Conservation (phyloP, 2,888 invertebrate species). For the Sceliomorpha sp. region DNA sequence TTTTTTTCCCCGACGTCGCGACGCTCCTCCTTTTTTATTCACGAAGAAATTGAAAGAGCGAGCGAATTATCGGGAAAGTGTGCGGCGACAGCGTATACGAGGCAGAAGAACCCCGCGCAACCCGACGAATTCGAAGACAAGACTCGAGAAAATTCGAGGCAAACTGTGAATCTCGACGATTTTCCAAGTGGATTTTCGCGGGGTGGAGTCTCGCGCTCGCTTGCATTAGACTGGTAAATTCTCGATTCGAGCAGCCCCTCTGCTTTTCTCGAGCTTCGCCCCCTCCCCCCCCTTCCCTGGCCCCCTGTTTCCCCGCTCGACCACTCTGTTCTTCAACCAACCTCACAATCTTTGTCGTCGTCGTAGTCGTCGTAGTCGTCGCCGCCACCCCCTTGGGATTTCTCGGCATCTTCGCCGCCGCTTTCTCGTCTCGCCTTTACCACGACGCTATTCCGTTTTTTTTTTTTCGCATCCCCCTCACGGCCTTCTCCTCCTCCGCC, state of each 20-base stretch:
- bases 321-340: too few species aligned
- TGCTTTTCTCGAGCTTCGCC: constrained; percentile 18
- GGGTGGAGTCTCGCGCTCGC: constrained; percentile 27
- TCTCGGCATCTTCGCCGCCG: constrained; percentile 1
- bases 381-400: constrained; percentile 16
- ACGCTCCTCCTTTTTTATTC: neutral
- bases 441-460: constrained; percentile 18
- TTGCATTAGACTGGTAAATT: constrained; percentile 51
- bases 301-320: too few species aligned
- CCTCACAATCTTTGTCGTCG: constrained; percentile 8
- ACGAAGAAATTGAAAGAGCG: constrained; percentile 18
- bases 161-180: constrained; percentile 25
- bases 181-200: constrained; percentile 20
- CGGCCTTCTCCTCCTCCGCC: constrained; percentile 10
- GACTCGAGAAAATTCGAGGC: constrained; percentile 38
- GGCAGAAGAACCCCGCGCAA: constrained; percentile 33
- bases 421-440: constrained; percentile 17
- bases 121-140: constrained; percentile 20
- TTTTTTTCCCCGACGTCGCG: neutral
- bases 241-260: constrained; percentile 38
- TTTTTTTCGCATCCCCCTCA: constrained; percentile 9
- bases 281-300: too few species aligned
- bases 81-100: constrained; percentile 30
- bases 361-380: constrained; percentile 18
- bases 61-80: constrained; percentile 54